Percentiles rank a stretch among this genome's conserved stretches.
These are phyloP conservation scores for Paramisgurnus dabryanus DNA, from an alignment of 2,113 vertebrate genomes.

Conservation along the genomic window DNA sequence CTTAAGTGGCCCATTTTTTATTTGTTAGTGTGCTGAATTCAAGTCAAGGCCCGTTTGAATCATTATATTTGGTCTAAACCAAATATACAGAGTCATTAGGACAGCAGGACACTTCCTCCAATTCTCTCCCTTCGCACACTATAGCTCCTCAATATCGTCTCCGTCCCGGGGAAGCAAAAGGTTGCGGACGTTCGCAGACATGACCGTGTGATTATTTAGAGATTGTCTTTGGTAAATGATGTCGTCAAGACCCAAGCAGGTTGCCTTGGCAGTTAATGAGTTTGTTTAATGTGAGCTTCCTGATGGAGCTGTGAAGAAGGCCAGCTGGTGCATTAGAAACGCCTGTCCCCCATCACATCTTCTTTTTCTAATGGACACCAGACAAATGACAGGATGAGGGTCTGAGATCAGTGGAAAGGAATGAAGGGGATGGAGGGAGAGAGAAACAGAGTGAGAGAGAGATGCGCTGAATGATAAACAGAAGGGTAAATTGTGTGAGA, in stretches of 20 bases:
- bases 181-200: conserved; percentile 1
- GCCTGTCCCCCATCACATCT: conserved; percentile 44
- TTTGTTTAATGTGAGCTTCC: conserved; percentile 50
- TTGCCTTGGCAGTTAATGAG: conserved; percentile 52
- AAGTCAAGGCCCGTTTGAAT: conserved; percentile 3
- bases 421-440: conserved; percentile 3
- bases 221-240: conserved; percentile 39
- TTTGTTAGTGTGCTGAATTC: conserved; percentile 9
- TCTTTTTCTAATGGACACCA: conserved; percentile 41
- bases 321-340: conserved; percentile 38
- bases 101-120: background rate
- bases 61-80: conserved; percentile 1
- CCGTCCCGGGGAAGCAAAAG: background rate
- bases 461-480: conserved; percentile 40
- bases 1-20: conserved; percentile 1
- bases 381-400: conserved; percentile 35
- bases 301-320: conserved; percentile 44
- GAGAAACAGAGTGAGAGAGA: background rate
- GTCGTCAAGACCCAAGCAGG: conserved; percentile 38
- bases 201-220: conserved; percentile 29
- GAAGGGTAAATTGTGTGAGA: conserved; percentile 38
- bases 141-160: background rate
- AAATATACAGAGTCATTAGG: background rate
- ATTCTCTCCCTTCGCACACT: background rate
- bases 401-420: conserved; percentile 39